Evolutionary conservation across 1,140 invertebrate genomes (phyloP).

Genomic region (Calliopsis andreniformis): DNA sequence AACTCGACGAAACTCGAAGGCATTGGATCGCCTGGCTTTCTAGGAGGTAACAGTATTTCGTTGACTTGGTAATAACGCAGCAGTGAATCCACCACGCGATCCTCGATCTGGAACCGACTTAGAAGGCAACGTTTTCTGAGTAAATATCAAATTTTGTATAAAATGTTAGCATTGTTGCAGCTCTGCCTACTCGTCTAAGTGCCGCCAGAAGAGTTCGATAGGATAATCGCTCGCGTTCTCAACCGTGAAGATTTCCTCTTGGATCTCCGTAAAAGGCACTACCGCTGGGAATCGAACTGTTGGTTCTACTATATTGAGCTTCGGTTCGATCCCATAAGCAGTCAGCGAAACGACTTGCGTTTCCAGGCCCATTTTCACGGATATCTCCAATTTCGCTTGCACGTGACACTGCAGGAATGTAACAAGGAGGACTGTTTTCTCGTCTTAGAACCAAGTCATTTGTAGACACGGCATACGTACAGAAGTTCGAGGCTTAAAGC

Average conservation of each 20-base stretch:
- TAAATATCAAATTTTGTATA: no score
- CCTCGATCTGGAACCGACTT: slow-evolving; percentile 64
- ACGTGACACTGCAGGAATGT: slow-evolving; percentile 60
- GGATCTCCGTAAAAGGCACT: slow-evolving; percentile 70
- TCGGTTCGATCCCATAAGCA: slow-evolving; percentile 73
- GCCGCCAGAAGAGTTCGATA: slow-evolving; percentile 78
- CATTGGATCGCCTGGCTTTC: slow-evolving; percentile 57
- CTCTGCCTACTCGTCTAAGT: slow-evolving; percentile 75
- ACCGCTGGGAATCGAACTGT: slow-evolving; percentile 71
- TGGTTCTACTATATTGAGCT: slow-evolving; percentile 69
- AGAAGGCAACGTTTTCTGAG: slow-evolving; percentile 14
- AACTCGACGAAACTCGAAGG: slow-evolving; percentile 63
- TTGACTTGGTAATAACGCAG: slow-evolving; percentile 68
- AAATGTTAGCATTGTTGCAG: no score
- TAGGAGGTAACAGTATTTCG: slow-evolving; percentile 70
- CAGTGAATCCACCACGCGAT: slow-evolving; percentile 62
- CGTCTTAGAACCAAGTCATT: no score
- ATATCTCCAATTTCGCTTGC: slow-evolving; percentile 68
- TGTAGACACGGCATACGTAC: no score
- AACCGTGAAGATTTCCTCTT: slow-evolving; percentile 70
- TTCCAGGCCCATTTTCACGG: slow-evolving; percentile 67
- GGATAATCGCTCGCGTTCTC: slow-evolving; percentile 74
- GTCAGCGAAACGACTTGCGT: slow-evolving; percentile 62
- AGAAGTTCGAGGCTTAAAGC: slow-evolving; percentile 65
- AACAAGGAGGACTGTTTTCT: no score